These are phyloP conservation scores for Cyrtonyx montezumae DNA, from an alignment of 2,113 vertebrate genomes.

Conservation along the genomic window DNA sequence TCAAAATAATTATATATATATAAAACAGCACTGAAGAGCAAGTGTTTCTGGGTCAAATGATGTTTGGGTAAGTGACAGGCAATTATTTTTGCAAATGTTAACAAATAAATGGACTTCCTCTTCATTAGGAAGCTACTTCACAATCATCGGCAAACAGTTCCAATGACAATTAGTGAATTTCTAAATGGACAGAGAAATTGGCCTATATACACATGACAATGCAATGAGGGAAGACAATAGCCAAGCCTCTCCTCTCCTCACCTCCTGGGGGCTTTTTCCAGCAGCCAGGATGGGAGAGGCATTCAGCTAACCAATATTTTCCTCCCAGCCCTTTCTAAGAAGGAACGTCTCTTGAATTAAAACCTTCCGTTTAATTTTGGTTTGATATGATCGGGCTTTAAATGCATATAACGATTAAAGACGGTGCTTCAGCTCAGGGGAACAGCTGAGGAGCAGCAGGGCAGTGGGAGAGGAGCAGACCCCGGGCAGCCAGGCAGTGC, in stretches of 20 bases:
- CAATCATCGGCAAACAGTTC: conserved; percentile 34
- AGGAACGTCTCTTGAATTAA: conserved; percentile 11
- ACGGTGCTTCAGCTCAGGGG: background rate
- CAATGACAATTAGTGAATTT: conserved; percentile 56
- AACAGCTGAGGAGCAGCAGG: background rate
- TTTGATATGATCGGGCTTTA: conserved; percentile 21
- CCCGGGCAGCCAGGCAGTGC: background rate
- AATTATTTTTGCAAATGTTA: conserved; percentile 52
- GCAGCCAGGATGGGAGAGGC: background rate
- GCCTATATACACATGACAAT: background rate
- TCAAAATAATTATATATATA: background rate
- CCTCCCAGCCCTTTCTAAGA: conserved; percentile 13
- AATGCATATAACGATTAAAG: conserved; percentile 31
- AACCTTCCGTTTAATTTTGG: conserved; percentile 48
- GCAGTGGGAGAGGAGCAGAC: background rate
- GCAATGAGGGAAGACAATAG: background rate
- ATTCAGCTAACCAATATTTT: conserved; percentile 17
- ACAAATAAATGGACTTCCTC: conserved; percentile 60
- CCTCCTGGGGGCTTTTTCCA: background rate
- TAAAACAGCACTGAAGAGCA: background rate
- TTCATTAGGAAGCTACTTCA: conserved; percentile 55
- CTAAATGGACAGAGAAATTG: conserved; percentile 22
- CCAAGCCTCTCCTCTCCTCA: conserved; percentile 10
- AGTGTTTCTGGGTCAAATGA: conserved; percentile 51
- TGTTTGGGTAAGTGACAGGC: conserved; percentile 42